These are phyloP conservation scores for Chiridota heheva DNA, from an alignment of 35 echinoderm and acorn worm genomes.

Conservation along the genomic window DNA sequence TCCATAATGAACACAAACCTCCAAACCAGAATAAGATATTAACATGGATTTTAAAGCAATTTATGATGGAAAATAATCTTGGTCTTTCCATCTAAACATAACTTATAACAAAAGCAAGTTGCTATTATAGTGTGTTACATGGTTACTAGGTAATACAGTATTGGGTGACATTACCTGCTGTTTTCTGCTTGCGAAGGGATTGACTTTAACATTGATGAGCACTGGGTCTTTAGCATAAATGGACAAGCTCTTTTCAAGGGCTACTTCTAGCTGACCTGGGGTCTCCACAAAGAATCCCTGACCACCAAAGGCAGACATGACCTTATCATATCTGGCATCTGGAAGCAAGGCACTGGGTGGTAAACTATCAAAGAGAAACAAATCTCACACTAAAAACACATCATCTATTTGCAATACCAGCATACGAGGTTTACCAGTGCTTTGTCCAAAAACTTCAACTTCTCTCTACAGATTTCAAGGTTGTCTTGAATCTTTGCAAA, in stretches of 20 bases:
- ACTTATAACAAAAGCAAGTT: background rate
- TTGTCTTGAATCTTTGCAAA: background rate
- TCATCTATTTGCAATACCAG: background rate
- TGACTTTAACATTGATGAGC: conserved; percentile 78
- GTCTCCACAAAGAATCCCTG: conserved; percentile 81
- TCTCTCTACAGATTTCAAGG: background rate
- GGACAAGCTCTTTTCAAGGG: conserved; percentile 48
- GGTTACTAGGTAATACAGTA: too few species aligned
- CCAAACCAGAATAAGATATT: background rate
- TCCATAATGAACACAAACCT: background rate
- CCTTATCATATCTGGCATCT: conserved; percentile 86
- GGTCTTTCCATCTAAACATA: background rate
- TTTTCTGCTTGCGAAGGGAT: conserved; percentile 77
- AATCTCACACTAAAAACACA: background rate
- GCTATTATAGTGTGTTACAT: background rate
- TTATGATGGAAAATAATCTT: background rate
- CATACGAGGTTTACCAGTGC: background rate
- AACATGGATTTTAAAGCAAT: background rate
- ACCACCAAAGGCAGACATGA: conserved; percentile 93
- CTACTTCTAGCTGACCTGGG: conserved; percentile 68
- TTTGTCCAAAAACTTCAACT: background rate
- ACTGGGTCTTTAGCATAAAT: conserved; percentile 77
- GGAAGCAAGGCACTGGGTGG: conserved; percentile 72
- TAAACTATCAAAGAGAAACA: conserved; percentile 37
- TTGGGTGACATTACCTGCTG: conserved; percentile 48